A percentile compares a stretch with the other conserved stretches of the same genome.
Evolutionary conservation across 1,140 invertebrate genomes (phyloP).

Genomic region (Heterodera carotae): DNA sequence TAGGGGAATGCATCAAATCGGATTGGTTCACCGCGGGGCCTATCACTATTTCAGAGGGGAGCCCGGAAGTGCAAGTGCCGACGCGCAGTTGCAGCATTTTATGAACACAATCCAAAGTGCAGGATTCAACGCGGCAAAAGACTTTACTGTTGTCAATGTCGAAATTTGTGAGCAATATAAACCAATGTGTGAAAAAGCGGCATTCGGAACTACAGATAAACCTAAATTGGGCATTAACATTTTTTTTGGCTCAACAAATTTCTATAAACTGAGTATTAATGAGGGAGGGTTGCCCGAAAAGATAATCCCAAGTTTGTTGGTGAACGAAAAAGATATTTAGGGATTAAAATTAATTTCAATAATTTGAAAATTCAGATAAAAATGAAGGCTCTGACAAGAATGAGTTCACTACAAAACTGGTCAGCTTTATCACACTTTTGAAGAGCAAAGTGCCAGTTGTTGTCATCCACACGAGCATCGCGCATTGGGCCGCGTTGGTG

Average conservation of each 20-base stretch:
- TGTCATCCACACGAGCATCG: background rate
- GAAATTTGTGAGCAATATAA: conserved; percentile 1
- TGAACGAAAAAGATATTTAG: no score
- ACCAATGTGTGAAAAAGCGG: no score
- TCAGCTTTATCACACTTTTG: background rate
- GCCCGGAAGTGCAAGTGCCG: background rate
- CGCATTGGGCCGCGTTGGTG: background rate
- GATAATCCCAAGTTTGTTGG: no score
- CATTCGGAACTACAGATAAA: no score
- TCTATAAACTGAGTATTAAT: no score
- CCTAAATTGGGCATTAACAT: no score
- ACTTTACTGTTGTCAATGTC: background rate
- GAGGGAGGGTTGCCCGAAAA: no score
- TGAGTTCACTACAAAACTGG: background rate
- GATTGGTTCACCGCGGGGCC: background rate
- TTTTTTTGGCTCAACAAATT: no score
- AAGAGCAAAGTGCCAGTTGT: background rate
- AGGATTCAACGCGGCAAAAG: background rate
- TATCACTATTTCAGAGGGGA: background rate
- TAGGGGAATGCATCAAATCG: background rate
- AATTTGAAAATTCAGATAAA: background rate
- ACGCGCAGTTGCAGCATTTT: background rate
- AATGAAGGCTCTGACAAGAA: background rate
- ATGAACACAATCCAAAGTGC: background rate
- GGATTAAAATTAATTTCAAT: no score